These are phyloP conservation scores for Brachypterus glaber DNA, from an alignment of 2,888 invertebrate genomes.

Conservation along the genomic window DNA sequence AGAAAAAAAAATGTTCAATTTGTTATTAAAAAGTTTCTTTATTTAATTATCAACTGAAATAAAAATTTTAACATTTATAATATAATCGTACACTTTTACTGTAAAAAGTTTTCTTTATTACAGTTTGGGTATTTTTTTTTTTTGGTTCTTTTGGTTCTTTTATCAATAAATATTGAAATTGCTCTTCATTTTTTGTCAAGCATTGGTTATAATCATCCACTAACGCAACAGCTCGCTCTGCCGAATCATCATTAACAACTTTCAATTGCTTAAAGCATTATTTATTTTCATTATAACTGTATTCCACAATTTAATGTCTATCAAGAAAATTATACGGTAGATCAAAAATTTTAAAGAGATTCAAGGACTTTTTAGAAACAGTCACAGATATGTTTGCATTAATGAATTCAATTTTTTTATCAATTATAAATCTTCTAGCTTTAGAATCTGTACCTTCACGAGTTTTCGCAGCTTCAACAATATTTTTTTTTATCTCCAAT, in stretches of 20 bases:
- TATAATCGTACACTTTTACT: not conserved
- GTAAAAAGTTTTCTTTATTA: not conserved
- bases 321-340: conserved; percentile 4
- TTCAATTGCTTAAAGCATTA: conserved; percentile 3
- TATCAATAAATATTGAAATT: too few species aligned
- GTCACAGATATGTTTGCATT: not conserved
- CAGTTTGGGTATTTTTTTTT: not conserved
- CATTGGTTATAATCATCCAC: not conserved
- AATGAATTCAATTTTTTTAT: conserved; percentile 1
- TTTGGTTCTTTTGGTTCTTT: not conserved
- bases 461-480: conserved; percentile 6
- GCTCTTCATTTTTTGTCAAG: not conserved
- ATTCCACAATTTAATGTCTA: not conserved
- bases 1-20: not conserved
- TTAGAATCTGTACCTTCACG: conserved; percentile 4
- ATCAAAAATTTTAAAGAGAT: conserved; percentile 2
- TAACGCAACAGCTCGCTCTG: not conserved
- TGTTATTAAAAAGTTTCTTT: not conserved
- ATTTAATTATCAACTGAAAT: not conserved
- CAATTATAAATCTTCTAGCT: conserved; percentile 3
- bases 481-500: not conserved
- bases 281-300: conserved; percentile 3
- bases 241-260: conserved; percentile 4
- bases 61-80: not conserved
- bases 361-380: not conserved